phyloP scores from a whole-genome alignment of 2,797 vertebrate species.

The Neosalanx taihuensis region DNA sequence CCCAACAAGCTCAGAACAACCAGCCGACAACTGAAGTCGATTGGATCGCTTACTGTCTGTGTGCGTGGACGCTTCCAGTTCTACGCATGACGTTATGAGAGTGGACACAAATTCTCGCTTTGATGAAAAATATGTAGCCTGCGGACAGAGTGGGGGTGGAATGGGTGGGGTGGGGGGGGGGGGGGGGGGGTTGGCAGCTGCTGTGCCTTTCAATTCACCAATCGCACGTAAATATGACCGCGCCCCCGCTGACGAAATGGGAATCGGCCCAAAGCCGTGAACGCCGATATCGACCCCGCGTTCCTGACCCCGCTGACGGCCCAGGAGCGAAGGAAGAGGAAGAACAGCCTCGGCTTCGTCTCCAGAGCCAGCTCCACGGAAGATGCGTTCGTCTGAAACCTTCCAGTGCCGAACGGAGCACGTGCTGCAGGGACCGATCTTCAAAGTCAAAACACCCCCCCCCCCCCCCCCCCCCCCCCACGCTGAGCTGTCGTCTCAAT shows the following conservation, averaged over 20 bases:
- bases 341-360: constrained; percentile 3
- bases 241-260: background rate
- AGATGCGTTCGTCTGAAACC: background rate
- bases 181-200: too few relatives aligned
- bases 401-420: constrained; percentile 23
- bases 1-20: constrained; percentile 46
- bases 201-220: too few relatives aligned
- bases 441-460: constrained; percentile 52
- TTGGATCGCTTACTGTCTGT: constrained; percentile 35
- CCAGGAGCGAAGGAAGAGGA: background rate
- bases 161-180: too few relatives aligned
- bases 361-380: too few relatives aligned
- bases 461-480: constrained; percentile 30
- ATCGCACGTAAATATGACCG: too few relatives aligned
- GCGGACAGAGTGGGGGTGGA: too few relatives aligned
- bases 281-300: background rate
- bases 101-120: too few relatives aligned
- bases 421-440: constrained; percentile 47
- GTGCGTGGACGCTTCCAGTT: constrained; percentile 35
- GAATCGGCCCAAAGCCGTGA: background rate
- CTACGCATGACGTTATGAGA: background rate
- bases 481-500: constrained; percentile 55
- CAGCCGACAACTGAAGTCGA: constrained; percentile 53
- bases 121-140: too few relatives aligned
- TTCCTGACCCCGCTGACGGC: too few relatives aligned